phyloP scores from a whole-genome alignment of 2,113 vertebrate genomes.

The Oostethus manadensis region DNA sequence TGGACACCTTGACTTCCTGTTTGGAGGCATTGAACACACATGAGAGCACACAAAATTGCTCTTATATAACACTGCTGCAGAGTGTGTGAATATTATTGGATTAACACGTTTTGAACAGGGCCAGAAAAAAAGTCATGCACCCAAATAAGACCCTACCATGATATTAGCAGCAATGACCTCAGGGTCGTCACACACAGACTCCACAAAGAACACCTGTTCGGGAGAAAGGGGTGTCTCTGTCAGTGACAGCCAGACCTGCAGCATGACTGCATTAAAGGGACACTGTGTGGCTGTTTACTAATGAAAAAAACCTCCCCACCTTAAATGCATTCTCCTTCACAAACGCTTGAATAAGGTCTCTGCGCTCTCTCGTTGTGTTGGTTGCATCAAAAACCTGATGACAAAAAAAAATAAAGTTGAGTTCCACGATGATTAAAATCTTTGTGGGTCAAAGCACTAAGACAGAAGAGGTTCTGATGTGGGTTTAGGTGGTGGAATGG shows the following conservation, averaged over 20 bases:
- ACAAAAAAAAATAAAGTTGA: not conserved
- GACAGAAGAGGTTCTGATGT: slow-evolving; percentile 16
- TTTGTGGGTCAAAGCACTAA: slow-evolving; percentile 8
- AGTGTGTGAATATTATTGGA: slow-evolving; percentile 27
- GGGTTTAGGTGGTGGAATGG: not conserved
- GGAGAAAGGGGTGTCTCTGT: not conserved
- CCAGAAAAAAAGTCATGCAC: not conserved
- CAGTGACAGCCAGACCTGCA: not conserved
- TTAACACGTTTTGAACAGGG: slow-evolving; percentile 15
- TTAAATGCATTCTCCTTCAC: slow-evolving; percentile 87
- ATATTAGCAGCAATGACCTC: slow-evolving; percentile 97
- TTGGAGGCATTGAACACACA: slow-evolving; percentile 17
- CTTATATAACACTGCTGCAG: not conserved
- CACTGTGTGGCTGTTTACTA: too few species aligned
- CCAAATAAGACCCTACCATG: slow-evolving; percentile 75
- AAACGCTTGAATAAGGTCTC: slow-evolving; percentile 89
- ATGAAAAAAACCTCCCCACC: slow-evolving; percentile 59
- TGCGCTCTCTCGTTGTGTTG: slow-evolving; percentile 92
- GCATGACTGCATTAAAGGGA: not conserved
- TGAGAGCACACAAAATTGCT: not conserved
- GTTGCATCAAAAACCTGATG: slow-evolving; percentile 94
- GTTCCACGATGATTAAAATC: not conserved
- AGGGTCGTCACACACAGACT: slow-evolving; percentile 94
- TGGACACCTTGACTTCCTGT: slow-evolving; percentile 97
- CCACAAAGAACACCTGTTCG: slow-evolving; percentile 92